These are phyloP conservation scores for Meriones psammophilus DNA, from an alignment of 2,797 vertebrate species.

Conservation along the genomic window DNA sequence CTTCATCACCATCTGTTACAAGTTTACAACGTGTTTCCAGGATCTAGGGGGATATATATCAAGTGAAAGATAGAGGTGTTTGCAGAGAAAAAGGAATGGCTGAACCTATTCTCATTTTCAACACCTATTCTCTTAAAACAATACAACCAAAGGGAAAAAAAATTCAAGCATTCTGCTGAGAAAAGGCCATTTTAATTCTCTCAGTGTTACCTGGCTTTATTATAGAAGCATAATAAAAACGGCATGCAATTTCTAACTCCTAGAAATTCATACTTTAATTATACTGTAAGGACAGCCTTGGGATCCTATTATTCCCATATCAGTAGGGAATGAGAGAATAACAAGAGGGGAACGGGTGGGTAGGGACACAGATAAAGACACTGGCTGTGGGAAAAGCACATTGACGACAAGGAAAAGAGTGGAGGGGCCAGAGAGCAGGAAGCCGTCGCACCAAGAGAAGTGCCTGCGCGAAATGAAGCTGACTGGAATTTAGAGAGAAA, in stretches of 20 bases:
- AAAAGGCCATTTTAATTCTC: slow-evolving; percentile 87
- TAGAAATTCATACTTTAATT: slow-evolving; percentile 89
- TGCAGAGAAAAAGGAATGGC: slow-evolving; percentile 85
- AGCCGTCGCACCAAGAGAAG: slow-evolving; percentile 52
- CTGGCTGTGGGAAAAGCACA: slow-evolving; percentile 77
- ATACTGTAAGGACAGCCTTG: slow-evolving; percentile 85
- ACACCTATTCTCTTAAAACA: slow-evolving; percentile 82
- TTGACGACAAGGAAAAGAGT: slow-evolving; percentile 69
- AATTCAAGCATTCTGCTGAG: slow-evolving; percentile 82
- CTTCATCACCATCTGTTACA: slow-evolving; percentile 90
- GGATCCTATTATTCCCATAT: slow-evolving; percentile 87
- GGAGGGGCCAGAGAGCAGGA: slow-evolving; percentile 75
- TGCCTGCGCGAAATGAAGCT: slow-evolving; percentile 52
- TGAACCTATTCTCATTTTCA: slow-evolving; percentile 86
- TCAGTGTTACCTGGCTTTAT: slow-evolving; percentile 87
- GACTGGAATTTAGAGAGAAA: slow-evolving; percentile 65
- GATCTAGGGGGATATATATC: slow-evolving; percentile 90
- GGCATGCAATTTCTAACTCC: slow-evolving; percentile 86
- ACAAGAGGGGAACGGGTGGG: slow-evolving; percentile 79
- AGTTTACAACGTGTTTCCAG: slow-evolving; percentile 89
- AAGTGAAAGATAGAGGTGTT: slow-evolving; percentile 88
- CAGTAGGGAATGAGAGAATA: slow-evolving; percentile 84
- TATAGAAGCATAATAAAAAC: slow-evolving; percentile 88
- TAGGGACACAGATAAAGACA: slow-evolving; percentile 85
- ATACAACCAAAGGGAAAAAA: slow-evolving; percentile 84